A percentile compares a stretch with the other conserved stretches of the same genome.
phyloP scores from a whole-genome alignment of 2,797 vertebrate species.

The Mus caroli region DNA sequence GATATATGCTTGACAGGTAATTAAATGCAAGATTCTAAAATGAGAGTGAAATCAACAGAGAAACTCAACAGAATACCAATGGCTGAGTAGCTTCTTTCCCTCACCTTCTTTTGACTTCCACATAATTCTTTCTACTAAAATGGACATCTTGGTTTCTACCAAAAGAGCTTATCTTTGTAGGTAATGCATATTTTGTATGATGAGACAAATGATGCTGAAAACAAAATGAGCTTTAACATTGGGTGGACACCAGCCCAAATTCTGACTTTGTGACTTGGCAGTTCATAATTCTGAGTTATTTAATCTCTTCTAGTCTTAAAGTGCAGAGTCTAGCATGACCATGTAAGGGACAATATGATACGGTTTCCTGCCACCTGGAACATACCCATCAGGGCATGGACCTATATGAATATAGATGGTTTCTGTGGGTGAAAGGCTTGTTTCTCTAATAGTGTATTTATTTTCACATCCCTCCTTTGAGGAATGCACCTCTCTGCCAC shows the following conservation, averaged over 20 bases:
- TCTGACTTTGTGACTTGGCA: conserved; percentile 59
- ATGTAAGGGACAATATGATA: background rate
- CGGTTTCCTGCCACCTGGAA: background rate
- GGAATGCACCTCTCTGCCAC: background rate
- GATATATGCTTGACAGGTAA: conserved; percentile 81
- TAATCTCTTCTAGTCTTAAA: conserved; percentile 54
- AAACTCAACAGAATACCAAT: conserved; percentile 79
- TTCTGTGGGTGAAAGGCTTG: background rate
- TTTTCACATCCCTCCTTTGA: background rate
- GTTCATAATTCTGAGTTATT: conserved; percentile 41
- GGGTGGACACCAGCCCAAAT: conserved; percentile 43
- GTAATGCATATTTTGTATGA: conserved; percentile 47
- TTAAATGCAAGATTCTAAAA: conserved; percentile 79
- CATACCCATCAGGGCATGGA: background rate
- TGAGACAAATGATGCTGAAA: conserved; percentile 1
- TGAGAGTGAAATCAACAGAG: conserved; percentile 65
- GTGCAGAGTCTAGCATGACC: background rate
- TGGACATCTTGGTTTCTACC: conserved; percentile 48
- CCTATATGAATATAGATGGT: background rate
- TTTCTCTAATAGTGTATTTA: background rate
- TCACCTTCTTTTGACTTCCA: conserved; percentile 61
- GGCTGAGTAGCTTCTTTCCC: conserved; percentile 67
- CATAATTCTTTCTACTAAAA: conserved; percentile 73
- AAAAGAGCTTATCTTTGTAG: conserved; percentile 62
- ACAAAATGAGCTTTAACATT: conserved; percentile 53